Evolutionary conservation across 2,113 vertebrate genomes (phyloP).

Genomic region (Hemichromis elongatus): DNA sequence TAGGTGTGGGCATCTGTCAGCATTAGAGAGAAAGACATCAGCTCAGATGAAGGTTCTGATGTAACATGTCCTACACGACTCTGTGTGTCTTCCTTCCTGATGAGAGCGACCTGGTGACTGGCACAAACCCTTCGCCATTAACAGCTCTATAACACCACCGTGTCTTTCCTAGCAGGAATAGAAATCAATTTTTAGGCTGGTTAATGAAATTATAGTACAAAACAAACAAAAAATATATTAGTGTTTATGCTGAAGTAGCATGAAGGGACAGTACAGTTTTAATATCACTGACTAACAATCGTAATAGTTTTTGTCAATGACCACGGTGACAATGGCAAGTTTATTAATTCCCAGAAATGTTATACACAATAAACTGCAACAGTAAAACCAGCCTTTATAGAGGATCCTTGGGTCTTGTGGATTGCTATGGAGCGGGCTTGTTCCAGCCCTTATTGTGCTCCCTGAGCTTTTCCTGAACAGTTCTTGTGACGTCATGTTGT

Average conservation of each 20-base stretch:
- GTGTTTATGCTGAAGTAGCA: neutral
- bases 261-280: neutral
- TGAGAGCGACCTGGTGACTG: neutral
- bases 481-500: neutral
- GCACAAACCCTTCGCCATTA: neutral
- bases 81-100: neutral
- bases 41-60: constrained; percentile 13
- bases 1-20: constrained; percentile 1
- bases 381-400: neutral
- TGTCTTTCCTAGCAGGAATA: neutral
- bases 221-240: neutral
- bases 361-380: neutral
- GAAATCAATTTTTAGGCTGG: neutral
- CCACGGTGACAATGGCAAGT: neutral
- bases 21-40: neutral
- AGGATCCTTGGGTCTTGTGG: neutral
- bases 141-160: neutral
- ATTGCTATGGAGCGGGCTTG: neutral
- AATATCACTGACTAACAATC: neutral
- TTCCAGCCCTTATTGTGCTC: neutral
- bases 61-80: constrained; percentile 10
- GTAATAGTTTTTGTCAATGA: neutral
- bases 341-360: neutral
- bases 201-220: neutral
- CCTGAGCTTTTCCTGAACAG: neutral